Evolutionary conservation across 2,888 invertebrate species (phyloP).

Genomic region (Xiphydria camelus): DNA sequence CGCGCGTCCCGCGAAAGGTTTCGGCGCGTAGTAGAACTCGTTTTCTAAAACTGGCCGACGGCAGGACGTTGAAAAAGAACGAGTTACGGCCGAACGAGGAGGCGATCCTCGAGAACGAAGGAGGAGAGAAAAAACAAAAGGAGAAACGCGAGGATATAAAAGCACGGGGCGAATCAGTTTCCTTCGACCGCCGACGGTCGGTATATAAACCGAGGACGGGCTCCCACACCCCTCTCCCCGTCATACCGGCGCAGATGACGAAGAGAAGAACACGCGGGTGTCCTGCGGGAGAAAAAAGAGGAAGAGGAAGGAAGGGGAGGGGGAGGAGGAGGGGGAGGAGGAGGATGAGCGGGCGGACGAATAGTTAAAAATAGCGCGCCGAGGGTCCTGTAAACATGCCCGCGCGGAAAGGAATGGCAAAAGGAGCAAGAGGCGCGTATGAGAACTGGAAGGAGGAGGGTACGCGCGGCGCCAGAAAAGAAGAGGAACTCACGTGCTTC

Average conservation of each 20-base stretch:
- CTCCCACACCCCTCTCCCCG: too few species aligned
- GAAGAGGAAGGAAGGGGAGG: conserved; percentile 5
- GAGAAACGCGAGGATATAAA: too few species aligned
- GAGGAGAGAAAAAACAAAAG: too few species aligned
- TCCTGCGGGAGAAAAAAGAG: neutral
- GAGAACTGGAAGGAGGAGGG: conserved; percentile 1
- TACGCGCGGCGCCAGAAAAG: conserved; percentile 7
- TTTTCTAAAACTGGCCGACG: too few species aligned
- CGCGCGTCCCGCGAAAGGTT: too few species aligned
- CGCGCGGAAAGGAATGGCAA: conserved; percentile 27
- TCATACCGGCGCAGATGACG: conserved; percentile 13
- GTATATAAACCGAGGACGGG: too few species aligned
- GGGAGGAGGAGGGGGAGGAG: conserved; percentile 14
- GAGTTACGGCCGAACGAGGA: too few species aligned
- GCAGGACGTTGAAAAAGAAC: too few species aligned
- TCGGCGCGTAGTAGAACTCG: too few species aligned
- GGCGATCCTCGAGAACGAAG: too few species aligned
- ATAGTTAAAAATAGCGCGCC: conserved; percentile 38
- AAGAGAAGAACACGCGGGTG: conserved; percentile 12
- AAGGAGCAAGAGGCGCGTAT: conserved; percentile 21
- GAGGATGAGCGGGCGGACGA: conserved; percentile 29
- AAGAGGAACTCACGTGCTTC: conserved; percentile 47
- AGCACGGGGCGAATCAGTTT: too few species aligned
- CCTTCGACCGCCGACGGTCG: too few species aligned
- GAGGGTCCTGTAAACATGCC: conserved; percentile 37